Evolutionary conservation across 2,113 vertebrate species (phyloP).

Genomic region (Scomber colias): DNA sequence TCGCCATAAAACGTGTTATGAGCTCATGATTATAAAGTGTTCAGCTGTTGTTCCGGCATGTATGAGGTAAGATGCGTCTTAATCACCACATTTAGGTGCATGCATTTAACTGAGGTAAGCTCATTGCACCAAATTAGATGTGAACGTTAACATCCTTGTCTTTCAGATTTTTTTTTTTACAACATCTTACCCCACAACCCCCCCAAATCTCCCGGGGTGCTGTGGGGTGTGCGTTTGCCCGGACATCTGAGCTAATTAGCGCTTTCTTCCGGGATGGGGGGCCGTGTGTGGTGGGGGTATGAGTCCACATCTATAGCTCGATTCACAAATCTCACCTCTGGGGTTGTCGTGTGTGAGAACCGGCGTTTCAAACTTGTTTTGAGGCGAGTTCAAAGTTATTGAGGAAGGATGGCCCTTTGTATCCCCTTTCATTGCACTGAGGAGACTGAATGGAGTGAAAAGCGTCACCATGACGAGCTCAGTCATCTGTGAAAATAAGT

Average conservation of each 20-base stretch:
- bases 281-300: background rate
- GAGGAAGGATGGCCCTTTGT: conserved; percentile 79
- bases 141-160: conserved; percentile 26
- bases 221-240: conserved; percentile 42
- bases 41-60: conserved; percentile 35
- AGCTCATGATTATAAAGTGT: conserved; percentile 40
- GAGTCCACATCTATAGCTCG: conserved; percentile 71
- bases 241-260: conserved; percentile 83
- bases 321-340: conserved; percentile 78
- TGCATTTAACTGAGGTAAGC: background rate
- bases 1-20: conserved; percentile 29
- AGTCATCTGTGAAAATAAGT: conserved; percentile 87
- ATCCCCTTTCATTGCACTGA: conserved; percentile 67
- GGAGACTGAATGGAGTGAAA: conserved; percentile 79
- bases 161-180: conserved; percentile 12
- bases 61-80: conserved; percentile 21
- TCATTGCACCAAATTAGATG: conserved; percentile 27
- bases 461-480: conserved; percentile 81
- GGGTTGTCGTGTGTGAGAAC: conserved; percentile 83
- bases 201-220: conserved; percentile 39
- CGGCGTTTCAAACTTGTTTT: conserved; percentile 76
- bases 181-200: conserved; percentile 18
- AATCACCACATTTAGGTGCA: background rate
- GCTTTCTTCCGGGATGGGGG: conserved; percentile 64
- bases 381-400: conserved; percentile 77